Evolutionary conservation across 2,888 invertebrate species (phyloP).

Genomic region (Morinoia aosen): DNA sequence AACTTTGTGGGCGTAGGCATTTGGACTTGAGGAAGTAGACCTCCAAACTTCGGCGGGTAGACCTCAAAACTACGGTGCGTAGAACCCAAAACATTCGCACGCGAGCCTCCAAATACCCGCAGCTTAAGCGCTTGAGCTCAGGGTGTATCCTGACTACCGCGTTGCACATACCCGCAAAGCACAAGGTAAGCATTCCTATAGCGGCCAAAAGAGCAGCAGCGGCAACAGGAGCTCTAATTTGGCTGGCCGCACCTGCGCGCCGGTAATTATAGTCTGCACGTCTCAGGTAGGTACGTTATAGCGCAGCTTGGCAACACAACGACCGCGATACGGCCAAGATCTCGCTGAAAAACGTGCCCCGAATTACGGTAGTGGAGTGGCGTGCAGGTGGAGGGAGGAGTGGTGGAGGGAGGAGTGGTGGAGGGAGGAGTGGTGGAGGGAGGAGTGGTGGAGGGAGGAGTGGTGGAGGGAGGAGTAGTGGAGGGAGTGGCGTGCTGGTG

Average conservation of each 20-base stretch:
- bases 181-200: not conserved
- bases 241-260: slow-evolving; percentile 29
- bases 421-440: not conserved
- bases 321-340: slow-evolving; percentile 47
- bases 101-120: too few species aligned
- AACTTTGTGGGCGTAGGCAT: too few species aligned
- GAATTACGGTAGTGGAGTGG: not conserved
- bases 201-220: not conserved
- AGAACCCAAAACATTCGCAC: too few species aligned
- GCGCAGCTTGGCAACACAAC: slow-evolving; percentile 31
- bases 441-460: not conserved
- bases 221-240: not conserved
- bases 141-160: too few species aligned
- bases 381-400: not conserved
- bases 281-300: slow-evolving; percentile 22
- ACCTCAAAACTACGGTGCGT: too few species aligned
- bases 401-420: not conserved
- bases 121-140: too few species aligned
- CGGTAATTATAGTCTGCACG: slow-evolving; percentile 13
- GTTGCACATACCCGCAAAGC: too few species aligned
- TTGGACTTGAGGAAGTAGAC: too few species aligned
- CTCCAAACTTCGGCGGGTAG: too few species aligned
- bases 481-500: not conserved
- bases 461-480: not conserved
- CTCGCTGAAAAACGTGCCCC: not conserved